These are phyloP conservation scores for Zeus faber DNA, from an alignment of 2,113 vertebrate genomes.

Conservation along the genomic window DNA sequence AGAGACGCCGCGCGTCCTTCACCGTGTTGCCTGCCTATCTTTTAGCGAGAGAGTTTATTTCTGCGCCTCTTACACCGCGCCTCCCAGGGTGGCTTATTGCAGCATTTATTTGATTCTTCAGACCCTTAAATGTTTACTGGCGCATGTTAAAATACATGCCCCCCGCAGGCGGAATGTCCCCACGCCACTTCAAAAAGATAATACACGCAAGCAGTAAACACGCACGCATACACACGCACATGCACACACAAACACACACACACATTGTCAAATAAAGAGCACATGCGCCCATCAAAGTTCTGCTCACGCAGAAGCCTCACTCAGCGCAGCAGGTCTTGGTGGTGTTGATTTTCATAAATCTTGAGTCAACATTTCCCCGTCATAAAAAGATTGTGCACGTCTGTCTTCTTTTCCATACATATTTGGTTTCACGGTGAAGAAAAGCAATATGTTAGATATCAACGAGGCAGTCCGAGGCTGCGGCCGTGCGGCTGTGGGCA, in stretches of 20 bases:
- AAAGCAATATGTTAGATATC: no score
- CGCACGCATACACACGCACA: neutral
- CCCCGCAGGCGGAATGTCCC: slow-evolving; percentile 3
- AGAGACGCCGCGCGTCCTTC: no score
- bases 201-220: neutral
- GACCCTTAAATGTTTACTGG: slow-evolving; percentile 29
- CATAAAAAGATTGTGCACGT: no score
- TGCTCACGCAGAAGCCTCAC: neutral
- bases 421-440: no score
- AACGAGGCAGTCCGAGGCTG: no score
- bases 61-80: slow-evolving; percentile 18
- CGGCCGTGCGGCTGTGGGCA: no score
- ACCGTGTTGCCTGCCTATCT: no score
- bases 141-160: slow-evolving; percentile 22
- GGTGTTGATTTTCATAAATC: neutral
- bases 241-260: slow-evolving; percentile 15
- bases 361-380: no score
- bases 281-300: neutral
- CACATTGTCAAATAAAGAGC: neutral
- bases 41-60: no score
- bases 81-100: slow-evolving; percentile 14
- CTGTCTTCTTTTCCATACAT: no score
- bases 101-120: slow-evolving; percentile 33
- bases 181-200: slow-evolving; percentile 19
- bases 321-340: neutral